Conservation (phyloP, 2,113 vertebrate species). For the Rhea pennata region DNA sequence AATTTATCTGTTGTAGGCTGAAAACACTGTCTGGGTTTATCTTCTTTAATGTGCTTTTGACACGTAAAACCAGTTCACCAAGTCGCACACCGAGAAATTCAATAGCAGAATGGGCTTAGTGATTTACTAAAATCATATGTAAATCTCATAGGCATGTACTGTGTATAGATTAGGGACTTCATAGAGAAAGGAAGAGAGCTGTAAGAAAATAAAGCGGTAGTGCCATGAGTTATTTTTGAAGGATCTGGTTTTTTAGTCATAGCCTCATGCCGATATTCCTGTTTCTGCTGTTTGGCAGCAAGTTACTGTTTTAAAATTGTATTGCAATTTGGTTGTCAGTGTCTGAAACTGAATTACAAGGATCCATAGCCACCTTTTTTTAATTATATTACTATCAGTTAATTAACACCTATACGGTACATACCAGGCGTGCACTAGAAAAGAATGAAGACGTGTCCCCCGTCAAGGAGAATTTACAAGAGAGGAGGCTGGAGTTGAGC, state of each 20-base stretch:
- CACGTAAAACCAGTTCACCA: neutral
- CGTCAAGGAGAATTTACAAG: neutral
- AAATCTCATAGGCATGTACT: constrained; percentile 23
- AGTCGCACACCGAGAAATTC: constrained; percentile 27
- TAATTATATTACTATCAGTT: constrained; percentile 13
- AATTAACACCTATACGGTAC: constrained; percentile 7
- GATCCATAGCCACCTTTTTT: neutral
- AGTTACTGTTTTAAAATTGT: neutral
- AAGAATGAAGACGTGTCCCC: neutral
- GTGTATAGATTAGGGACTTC: constrained; percentile 5
- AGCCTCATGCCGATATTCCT: neutral
- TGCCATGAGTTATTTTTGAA: neutral
- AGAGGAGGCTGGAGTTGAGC: neutral
- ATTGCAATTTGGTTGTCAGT: neutral
- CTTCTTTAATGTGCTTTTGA: constrained; percentile 50
- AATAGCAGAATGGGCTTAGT: constrained; percentile 35
- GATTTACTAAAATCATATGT: constrained; percentile 49
- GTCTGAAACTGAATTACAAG: neutral
- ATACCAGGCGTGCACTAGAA: neutral
- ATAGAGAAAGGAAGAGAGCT: neutral
- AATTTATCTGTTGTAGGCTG: neutral
- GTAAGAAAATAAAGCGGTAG: neutral
- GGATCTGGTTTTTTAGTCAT: neutral
- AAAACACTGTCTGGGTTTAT: constrained; percentile 31
- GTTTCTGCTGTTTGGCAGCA: neutral